A percentile compares a stretch with the other conserved stretches of the same genome.
These are phyloP conservation scores for Galeruca laticollis DNA, from an alignment of 2,888 invertebrate species.

Conservation along the genomic window DNA sequence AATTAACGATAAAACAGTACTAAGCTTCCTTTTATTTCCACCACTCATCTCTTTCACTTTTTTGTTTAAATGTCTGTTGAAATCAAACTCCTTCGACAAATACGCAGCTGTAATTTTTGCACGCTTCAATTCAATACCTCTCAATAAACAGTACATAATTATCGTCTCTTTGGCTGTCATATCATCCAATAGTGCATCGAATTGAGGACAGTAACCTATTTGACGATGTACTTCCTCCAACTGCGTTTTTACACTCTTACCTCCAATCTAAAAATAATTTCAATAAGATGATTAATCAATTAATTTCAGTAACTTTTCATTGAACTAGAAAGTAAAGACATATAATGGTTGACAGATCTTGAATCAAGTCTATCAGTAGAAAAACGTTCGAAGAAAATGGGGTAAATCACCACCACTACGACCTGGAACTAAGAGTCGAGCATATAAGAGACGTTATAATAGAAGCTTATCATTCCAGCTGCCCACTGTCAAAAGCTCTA, in stretches of 20 bases:
- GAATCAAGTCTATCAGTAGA: no score
- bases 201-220: constrained; percentile 71
- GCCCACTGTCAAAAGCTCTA: no score
- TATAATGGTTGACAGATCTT: no score
- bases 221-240: constrained; percentile 73
- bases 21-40: constrained; percentile 71
- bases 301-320: no score
- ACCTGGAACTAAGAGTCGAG: no score
- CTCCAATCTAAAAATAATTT: constrained; percentile 16
- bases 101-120: constrained; percentile 58
- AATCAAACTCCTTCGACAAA: constrained; percentile 65
- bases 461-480: no score
- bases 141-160: constrained; percentile 67
- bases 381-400: no score
- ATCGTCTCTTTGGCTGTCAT: constrained; percentile 70
- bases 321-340: not conserved
- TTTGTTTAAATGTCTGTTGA: constrained; percentile 66
- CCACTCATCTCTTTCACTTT: constrained; percentile 67
- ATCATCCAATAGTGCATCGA: constrained; percentile 70
- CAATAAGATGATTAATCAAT: no score
- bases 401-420: no score
- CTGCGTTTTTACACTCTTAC: constrained; percentile 61
- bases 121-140: constrained; percentile 64
- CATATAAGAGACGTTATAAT: no score
- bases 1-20: constrained; percentile 70